Evolutionary conservation across 2,888 invertebrate species (phyloP), one percentile per base, ranked within the genome.

Genomic region (Hedya salicella): DNA sequence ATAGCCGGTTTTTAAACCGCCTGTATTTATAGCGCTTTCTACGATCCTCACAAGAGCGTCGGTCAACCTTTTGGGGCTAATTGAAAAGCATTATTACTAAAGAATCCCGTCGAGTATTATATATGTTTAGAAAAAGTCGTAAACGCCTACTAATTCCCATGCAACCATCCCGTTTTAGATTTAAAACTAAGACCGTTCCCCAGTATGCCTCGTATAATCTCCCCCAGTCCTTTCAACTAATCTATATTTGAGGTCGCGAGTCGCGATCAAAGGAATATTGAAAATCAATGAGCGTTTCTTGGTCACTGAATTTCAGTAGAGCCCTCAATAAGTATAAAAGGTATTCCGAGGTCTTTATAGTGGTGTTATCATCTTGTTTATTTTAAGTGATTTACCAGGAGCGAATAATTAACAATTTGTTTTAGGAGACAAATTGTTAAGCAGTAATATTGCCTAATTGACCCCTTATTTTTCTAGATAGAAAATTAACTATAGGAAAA

Each of bases 251-350:
- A 57, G 44, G 50, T 50, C 65, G 19, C 53, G 44, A 57, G 46
- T 59, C 46, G 16, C 32, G 72, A 74, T 74, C 74, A 74, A 74
- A 73, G 74, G 69, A 66, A 59, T 70, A 70, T 68, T 60, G 62
- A 62, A 68, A 70, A 70, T 71, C 72, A 72, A 57, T 70, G 72
- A 69, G 53, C 68, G 67, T 70, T 72, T 72, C 70, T 67, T 70
- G 70, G 61, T 67, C 73, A 73, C 42, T 73, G 73, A 72, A 71
- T 70, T 70, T 70, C 48, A 14, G 19, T 32, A 8, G 42, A 63
- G 32, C 32, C 52, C 52, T 53, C 14, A 57, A 25, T 53, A 13
- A 59, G 9, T 11, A 36, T 36, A 36, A 36, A 36, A 36, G 36
- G 36, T 36, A 36, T 11, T 36, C 6, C 9, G 36, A 11, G 36